Percentiles rank a stretch among this genome's conserved stretches.
phyloP scores from a whole-genome alignment of 2,113 vertebrate genomes.

The Plectropomus leopardus region DNA sequence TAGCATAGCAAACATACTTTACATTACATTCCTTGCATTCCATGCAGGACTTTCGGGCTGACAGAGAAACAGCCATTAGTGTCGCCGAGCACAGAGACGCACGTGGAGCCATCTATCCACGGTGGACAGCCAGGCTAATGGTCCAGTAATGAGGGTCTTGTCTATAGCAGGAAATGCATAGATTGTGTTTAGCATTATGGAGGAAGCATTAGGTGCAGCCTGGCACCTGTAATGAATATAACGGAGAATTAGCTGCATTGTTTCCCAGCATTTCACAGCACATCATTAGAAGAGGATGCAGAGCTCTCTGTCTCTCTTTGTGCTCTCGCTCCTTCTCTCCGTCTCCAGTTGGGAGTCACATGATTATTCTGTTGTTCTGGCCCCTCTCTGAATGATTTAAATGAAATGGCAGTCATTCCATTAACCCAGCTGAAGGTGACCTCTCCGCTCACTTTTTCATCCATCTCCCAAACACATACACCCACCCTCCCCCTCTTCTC shows the following conservation, averaged over 20 bases:
- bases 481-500: background rate
- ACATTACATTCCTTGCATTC: background rate
- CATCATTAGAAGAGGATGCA: conserved; percentile 9
- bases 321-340: background rate
- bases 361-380: conserved; percentile 45
- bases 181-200: conserved; percentile 10
- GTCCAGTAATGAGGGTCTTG: conserved; percentile 7
- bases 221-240: conserved; percentile 32
- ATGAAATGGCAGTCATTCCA: conserved; percentile 57
- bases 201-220: background rate
- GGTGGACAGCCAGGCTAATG: conserved; percentile 32
- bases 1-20: background rate
- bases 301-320: conserved; percentile 21
- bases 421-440: conserved; percentile 57
- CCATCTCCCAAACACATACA: background rate
- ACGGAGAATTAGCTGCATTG: conserved; percentile 3
- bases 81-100: background rate
- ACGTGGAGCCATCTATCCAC: background rate
- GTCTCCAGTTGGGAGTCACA: conserved; percentile 9
- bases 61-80: conserved; percentile 5
- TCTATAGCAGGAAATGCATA: conserved; percentile 24
- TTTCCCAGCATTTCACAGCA: conserved; percentile 8
- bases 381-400: conserved; percentile 40
- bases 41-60: background rate
- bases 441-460: conserved; percentile 27